Evolutionary conservation across 1,140 invertebrate species (phyloP), one percentile per base, ranked within the genome.

Genomic region (Drosophila tristis): DNA sequence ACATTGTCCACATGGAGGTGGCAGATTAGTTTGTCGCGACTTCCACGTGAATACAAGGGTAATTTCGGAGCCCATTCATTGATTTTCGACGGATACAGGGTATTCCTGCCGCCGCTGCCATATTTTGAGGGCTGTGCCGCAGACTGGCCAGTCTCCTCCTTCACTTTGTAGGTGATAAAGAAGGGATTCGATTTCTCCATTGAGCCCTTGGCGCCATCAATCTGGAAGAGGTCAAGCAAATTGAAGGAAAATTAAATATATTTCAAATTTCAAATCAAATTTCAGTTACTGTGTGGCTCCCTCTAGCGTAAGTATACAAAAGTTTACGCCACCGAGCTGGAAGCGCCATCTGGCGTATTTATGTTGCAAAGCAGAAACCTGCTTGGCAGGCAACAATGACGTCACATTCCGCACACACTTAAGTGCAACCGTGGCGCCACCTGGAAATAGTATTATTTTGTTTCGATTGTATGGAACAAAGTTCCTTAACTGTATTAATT

Each of bases 11-110:
- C 53, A 42, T 85, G 65, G 7, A 92, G 31, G 16, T 90, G 56
- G 35, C 91, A 91, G 26, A 92, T 76, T 0, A 92, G 26, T 5
- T 76, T 74, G 50, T 91, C 85, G 2, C 91, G 55, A 39, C 63
- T 71, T n/a, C 74, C 66, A 2, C 90, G 68, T 1, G 85, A 62
- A 55, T 92, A 92, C 0, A 92, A 54, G 0, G 91, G 91, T 13
- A 92, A 48, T 13, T 59, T 73, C 5, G 87, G 35, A 45, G 57
- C 56, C 23, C 61, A 51, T 62, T 85, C 57, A 49, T 31, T 74
- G 44, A 51, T 54, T 45, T 65, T 25, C 9, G 51, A 8, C 4
- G 64, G 15, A 35, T 70, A 70, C 16, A 70, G 26, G 0, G 51
- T 15, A 15, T 58, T 70, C 15, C 74, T 5, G 11, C 35, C 60